A percentile compares a stretch with the other conserved stretches of the same genome.
Conservation (phyloP, 1,140 invertebrate species). For the Calycopis cecrops region DNA sequence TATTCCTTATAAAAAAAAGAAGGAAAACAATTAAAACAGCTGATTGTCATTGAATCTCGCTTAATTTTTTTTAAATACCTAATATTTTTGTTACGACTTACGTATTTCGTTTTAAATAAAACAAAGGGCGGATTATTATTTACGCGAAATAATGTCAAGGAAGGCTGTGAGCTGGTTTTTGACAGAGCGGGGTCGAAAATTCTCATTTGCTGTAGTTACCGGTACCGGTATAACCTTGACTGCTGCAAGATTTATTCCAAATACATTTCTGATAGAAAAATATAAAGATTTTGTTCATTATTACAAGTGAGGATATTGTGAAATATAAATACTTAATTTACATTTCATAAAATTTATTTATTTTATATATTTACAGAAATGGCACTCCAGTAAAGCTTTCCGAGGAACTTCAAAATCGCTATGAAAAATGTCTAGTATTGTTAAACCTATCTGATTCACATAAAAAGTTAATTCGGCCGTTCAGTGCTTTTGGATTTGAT, state of each 20-base stretch:
- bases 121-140: no score
- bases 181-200: constrained; percentile 48
- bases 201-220: constrained; percentile 52
- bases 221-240: constrained; percentile 44
- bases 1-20: no score
- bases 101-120: no score
- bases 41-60: not conserved
- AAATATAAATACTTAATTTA: no score
- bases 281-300: constrained; percentile 61
- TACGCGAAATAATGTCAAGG: constrained; percentile 32
- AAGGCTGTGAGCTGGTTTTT: constrained; percentile 55
- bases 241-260: constrained; percentile 44
- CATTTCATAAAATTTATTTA: not conserved
- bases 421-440: constrained; percentile 50
- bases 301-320: constrained; percentile 38
- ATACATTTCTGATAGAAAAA: constrained; percentile 53
- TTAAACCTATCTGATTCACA: constrained; percentile 43
- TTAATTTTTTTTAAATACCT: no score
- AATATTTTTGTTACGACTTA: no score
- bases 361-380: constrained; percentile 39
- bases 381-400: constrained; percentile 45
- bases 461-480: constrained; percentile 53
- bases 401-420: constrained; percentile 38
- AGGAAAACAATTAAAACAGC: not conserved
- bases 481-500: constrained; percentile 63